Evolutionary conservation across 2,113 vertebrate species (phyloP), one percentile per base, ranked within the genome.

Genomic region (Engraulis encrasicolus): DNA sequence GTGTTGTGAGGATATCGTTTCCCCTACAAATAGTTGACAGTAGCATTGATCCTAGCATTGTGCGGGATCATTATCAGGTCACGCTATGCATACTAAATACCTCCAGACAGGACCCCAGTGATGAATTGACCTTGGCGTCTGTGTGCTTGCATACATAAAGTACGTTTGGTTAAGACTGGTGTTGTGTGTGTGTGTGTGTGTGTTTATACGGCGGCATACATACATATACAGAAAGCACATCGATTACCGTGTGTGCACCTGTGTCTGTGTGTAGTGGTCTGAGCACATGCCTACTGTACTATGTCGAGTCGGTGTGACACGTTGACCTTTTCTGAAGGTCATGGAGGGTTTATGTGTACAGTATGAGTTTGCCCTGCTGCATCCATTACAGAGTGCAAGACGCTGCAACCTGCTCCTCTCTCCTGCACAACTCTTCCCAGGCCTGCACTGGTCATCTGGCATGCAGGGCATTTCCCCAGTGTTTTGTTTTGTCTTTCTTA

Each of bases 261-360:
- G 50, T 77, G 82, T 54, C 45, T 27, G 81, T 83, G 36, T 78
- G 6, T 17, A 17, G 15, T 4, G 6, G 27, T 34, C 40, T 45
- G 12, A 34, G 66, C 11, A 31, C 27, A 31, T 74, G 66, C 27
- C 15, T 74, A 34, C 27, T 74, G 66, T 31, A 74, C 66, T 74
- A 15, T 74, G 66, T 5, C 27, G 66, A 82, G 79, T 85, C 45
- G 49, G n/a, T n/a, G 82, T 45, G 79, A 86, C 74, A 81, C 27
- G 38, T 50, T 88, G 88, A 89, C 89, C 89, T 88, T 89, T 87
- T 83, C 45, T 80, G 84, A 89, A 89, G 87, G 87, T 91, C 86
- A 89, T 38, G 71, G n/a, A n/a, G n/a, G n/a, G 54, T 83, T 85
- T 77, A 58, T 85, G 84, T 58, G 82, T n/a, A n/a, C n/a, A n/a